A percentile compares a stretch with the other conserved stretches of the same genome.
Conservation (phyloP, 2,888 invertebrate species). For the Eubasilissa splendida region DNA sequence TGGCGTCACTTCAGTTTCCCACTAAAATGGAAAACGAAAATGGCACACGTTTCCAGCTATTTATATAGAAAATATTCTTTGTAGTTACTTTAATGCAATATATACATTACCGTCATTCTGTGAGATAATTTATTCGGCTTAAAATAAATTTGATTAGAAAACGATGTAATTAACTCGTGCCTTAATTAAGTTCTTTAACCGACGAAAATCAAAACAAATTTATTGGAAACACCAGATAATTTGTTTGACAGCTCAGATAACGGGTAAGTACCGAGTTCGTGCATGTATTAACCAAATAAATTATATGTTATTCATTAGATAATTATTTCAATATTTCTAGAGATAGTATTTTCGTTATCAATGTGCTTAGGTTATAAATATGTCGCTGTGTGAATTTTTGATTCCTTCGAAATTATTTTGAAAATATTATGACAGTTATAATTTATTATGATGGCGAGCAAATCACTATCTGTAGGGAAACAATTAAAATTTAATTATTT, state of each 20-base stretch:
- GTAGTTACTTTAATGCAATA: not conserved
- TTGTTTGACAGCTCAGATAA: conserved; percentile 2
- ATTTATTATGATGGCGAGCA: too few species aligned
- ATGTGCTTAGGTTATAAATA: too few species aligned
- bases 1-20: conserved; percentile 35
- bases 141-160: not conserved
- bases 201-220: not conserved
- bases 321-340: too few species aligned
- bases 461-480: too few species aligned
- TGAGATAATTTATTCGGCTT: not conserved
- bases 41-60: conserved; percentile 27
- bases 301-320: too few species aligned
- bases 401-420: too few species aligned
- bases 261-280: conserved; percentile 4
- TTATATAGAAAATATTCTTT: not conserved
- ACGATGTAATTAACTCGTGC: not conserved
- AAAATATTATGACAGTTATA: too few species aligned
- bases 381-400: too few species aligned
- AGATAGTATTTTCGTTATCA: too few species aligned
- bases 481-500: too few species aligned
- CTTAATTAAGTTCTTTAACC: not conserved
- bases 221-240: not conserved
- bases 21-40: conserved; percentile 39
- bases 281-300: too few species aligned
- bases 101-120: not conserved